Conservation (phyloP, 2,797 vertebrate species). For the Halcyon chelicuti region DNA sequence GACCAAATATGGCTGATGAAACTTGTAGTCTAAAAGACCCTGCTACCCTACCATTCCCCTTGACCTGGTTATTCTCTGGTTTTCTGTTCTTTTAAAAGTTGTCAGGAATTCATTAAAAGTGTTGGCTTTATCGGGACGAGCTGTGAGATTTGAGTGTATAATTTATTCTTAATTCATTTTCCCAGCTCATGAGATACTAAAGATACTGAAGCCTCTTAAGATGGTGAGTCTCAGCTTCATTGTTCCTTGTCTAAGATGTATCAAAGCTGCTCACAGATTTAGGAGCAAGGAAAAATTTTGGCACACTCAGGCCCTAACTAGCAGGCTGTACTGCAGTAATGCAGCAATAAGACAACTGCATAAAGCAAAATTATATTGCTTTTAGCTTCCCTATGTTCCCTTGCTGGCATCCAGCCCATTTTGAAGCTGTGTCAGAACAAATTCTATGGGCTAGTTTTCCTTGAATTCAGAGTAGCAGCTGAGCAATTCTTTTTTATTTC, state of each 20-base stretch:
- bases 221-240: neutral
- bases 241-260: neutral
- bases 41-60: neutral
- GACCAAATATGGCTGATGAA: neutral
- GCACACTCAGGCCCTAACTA: neutral
- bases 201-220: neutral
- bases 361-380: constrained; percentile 16
- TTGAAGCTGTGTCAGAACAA: neutral
- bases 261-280: neutral
- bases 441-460: constrained; percentile 20
- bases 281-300: neutral
- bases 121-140: neutral
- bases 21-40: neutral
- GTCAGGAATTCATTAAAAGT: neutral
- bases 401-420: neutral
- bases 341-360: neutral
- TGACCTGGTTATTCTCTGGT: neutral
- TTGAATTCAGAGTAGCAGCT: neutral
- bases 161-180: neutral
- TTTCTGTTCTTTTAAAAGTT: neutral
- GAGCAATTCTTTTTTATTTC: constrained; percentile 33
- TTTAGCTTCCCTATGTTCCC: neutral
- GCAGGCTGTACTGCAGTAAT: neutral
- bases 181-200: neutral
- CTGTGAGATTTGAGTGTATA: neutral